phyloP scores from a whole-genome alignment of 92 coral and sea anemone species.

The Palythoa caribaeorum region DNA sequence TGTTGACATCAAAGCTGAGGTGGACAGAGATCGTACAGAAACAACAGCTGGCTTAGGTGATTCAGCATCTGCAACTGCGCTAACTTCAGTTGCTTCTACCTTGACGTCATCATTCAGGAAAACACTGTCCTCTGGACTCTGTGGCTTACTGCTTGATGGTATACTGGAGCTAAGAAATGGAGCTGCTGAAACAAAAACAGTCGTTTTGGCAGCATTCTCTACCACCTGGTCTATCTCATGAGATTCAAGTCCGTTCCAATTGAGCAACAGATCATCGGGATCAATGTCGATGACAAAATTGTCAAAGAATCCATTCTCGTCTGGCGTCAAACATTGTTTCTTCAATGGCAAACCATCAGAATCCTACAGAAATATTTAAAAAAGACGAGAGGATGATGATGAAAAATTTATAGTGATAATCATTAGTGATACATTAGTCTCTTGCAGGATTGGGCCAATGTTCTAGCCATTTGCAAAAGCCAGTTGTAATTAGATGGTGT shows the following conservation, averaged over 20 bases:
- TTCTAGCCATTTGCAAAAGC: too few species aligned
- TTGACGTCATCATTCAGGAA: slow-evolving; percentile 5
- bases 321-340: slow-evolving; percentile 24
- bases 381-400: not conserved
- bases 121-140: slow-evolving; percentile 31
- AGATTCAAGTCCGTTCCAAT: slow-evolving; percentile 43
- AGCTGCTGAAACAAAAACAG: slow-evolving; percentile 36
- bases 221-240: slow-evolving; percentile 46
- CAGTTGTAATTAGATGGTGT: too few species aligned
- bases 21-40: slow-evolving; percentile 29
- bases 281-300: slow-evolving; percentile 46
- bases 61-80: not conserved
- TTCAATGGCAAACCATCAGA: slow-evolving; percentile 24
- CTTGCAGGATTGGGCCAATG: not conserved
- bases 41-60: slow-evolving; percentile 10
- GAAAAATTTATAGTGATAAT: not conserved
- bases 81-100: slow-evolving; percentile 9
- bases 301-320: slow-evolving; percentile 36
- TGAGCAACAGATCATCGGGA: slow-evolving; percentile 31
- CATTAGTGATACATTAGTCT: not conserved
- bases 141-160: slow-evolving; percentile 36
- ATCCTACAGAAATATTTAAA: slow-evolving; percentile 7
- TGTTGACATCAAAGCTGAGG: slow-evolving; percentile 31
- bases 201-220: slow-evolving; percentile 30
- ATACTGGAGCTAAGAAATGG: slow-evolving; percentile 40